Evolutionary conservation across 2,888 invertebrate genomes (phyloP).

Genomic region (Drosophila emarginata): DNA sequence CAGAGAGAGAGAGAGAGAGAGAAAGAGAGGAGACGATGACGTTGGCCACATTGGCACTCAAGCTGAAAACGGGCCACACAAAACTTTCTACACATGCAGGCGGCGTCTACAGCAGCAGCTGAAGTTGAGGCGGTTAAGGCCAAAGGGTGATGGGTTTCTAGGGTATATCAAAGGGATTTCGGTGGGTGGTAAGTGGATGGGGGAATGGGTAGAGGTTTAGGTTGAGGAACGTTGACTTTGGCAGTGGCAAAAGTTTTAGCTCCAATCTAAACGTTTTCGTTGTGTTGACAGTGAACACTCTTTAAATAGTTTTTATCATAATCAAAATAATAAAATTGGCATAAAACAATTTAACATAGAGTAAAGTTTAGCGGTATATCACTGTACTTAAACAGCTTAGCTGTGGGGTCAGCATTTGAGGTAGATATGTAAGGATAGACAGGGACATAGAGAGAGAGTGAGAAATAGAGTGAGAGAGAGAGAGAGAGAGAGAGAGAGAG

Average conservation of each 20-base stretch:
- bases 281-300: conserved; percentile 48
- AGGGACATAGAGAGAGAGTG: not conserved
- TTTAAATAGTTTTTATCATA: not conserved
- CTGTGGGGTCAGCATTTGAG: conserved; percentile 1
- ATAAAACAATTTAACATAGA: conserved; percentile 1
- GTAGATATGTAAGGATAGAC: not conserved
- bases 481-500: not conserved
- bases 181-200: not conserved
- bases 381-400: conserved; percentile 6
- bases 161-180: no score
- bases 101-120: not conserved
- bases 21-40: conserved; percentile 36
- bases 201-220: not conserved
- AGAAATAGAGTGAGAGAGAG: not conserved
- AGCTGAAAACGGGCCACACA: conserved; percentile 50
- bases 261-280: conserved; percentile 63
- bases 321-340: not conserved
- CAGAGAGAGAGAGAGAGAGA: conserved; percentile 20
- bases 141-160: not conserved
- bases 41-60: conserved; percentile 48
- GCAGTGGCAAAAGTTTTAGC: conserved; percentile 48
- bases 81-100: conserved; percentile 19
- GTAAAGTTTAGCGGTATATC: not conserved
- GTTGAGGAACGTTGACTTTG: not conserved
- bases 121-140: conserved; percentile 6